Base-by-base conservation (phyloP, 2,113 vertebrate species). In the Turnix velox region DNA sequence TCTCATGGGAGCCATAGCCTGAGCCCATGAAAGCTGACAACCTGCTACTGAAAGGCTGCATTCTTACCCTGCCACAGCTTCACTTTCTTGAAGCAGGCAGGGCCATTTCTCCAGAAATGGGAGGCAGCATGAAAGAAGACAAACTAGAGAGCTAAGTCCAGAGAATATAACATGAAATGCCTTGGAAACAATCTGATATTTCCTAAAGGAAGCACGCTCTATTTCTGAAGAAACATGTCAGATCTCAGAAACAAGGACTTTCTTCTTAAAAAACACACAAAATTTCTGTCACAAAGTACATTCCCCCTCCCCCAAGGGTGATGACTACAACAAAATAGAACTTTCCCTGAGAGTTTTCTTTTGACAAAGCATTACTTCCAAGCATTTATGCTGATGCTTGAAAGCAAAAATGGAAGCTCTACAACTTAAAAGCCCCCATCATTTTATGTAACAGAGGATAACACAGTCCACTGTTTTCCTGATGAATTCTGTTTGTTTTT, bases 11-110 rank as follows among this genome's bases (percentile, higher is more conserved):
- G 62, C 9, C 68, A 22, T 25, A 87, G 62, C 33, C 73, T 43
- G 18, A 30, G 84, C 35, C 67, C 86, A 30, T 18, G 75, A 76
- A 84, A 75, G 54, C 45, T 75, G 84, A 78, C 66, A 67, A 88
- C 72, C 89, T 88, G 79, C 69, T 77, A 18, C 81, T 54, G 52
- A 78, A 77, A 46, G 61, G 68, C 77, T 87, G 77, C 80, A 55
- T 86, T 86, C 80, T 73, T 77, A 62, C 43, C 25, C 73, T 77
- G 39, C 14, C 73, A 54, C 16, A 57, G 72, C n/a, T 84, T 49
- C 57, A 73, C 63, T 49, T 73, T 43, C 51, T 65, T 43, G n/a
- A 40, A 80, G 67, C 55, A 54, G n/a, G 42, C 9, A 84, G 87
- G n/a, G 77, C n/a, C 33, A 39, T 30, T 42, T 31, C 80, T 73